A percentile compares a stretch with the other conserved stretches of the same genome.
Evolutionary conservation across 53 echinoderm and acorn worm species (phyloP).

Genomic region (Luidia sarsii): DNA sequence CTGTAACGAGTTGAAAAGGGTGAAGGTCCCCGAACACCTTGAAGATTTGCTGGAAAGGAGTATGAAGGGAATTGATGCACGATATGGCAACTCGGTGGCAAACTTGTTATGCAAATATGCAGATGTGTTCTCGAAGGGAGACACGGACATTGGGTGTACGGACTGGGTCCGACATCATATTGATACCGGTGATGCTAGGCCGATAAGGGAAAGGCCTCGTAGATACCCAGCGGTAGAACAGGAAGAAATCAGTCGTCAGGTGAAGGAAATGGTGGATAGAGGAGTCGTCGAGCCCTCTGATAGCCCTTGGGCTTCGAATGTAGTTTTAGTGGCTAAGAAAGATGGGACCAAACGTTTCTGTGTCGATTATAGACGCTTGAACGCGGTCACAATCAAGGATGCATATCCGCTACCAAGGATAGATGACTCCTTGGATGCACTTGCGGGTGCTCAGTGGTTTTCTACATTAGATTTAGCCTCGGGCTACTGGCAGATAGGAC

Average conservation of each 20-base stretch:
- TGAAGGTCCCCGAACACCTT: no score
- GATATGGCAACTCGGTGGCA: no score
- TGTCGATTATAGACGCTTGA: neutral
- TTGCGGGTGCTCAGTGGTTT: neutral
- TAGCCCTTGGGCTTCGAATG: constrained; percentile 71
- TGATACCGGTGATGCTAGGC: no score
- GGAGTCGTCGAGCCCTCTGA: constrained; percentile 51
- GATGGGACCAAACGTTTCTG: neutral
- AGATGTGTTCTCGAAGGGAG: no score
- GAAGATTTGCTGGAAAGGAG: no score
- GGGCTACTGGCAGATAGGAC: neutral
- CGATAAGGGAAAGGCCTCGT: no score
- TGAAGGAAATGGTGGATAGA: constrained; percentile 9
- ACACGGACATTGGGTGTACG: no score
- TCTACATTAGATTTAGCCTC: neutral
- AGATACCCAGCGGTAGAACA: constrained; percentile 23
- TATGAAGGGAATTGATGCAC: no score
- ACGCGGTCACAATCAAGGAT: neutral
- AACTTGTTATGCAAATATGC: no score
- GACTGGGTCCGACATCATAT: no score
- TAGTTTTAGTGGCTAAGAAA: constrained; percentile 43
- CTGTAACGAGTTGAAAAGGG: no score
- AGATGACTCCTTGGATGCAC: neutral
- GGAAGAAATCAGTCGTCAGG: constrained; percentile 33
- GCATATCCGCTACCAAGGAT: neutral